Evolutionary conservation across 2,888 invertebrate genomes (phyloP).

Genomic region (Cerceris rybyensis): DNA sequence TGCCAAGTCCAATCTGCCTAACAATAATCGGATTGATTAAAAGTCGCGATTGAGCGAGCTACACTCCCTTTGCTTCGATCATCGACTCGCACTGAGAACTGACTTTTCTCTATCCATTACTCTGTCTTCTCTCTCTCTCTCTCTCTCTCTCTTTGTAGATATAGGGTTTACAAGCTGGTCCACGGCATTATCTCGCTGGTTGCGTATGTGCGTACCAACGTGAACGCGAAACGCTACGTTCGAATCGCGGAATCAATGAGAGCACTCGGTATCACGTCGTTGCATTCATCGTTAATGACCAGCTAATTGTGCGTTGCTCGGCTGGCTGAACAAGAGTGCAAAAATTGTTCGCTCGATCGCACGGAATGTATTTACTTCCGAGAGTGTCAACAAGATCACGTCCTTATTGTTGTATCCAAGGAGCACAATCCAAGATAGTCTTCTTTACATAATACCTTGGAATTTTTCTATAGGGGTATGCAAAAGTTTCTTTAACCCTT

Average conservation of each 20-base stretch:
- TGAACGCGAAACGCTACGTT: constrained; percentile 20
- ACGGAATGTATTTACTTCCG: constrained; percentile 15
- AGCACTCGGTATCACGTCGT: constrained; percentile 47
- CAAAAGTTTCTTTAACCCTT: too few relatives aligned
- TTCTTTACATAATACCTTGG: too few relatives aligned
- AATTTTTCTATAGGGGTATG: too few relatives aligned
- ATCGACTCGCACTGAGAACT: constrained; percentile 36
- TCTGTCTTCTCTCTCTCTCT: too few relatives aligned
- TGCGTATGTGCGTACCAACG: constrained; percentile 14
- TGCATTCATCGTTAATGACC: constrained; percentile 58
- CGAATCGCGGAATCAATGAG: constrained; percentile 43
- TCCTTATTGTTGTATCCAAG: too few relatives aligned
- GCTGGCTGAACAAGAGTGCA: constrained; percentile 21
- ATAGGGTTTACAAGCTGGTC: constrained; percentile 6
- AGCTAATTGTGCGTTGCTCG: constrained; percentile 49
- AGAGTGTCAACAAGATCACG: too few relatives aligned
- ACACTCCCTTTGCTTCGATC: constrained; percentile 25
- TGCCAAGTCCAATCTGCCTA: constrained; percentile 70
- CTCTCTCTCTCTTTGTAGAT: constrained; percentile 7
- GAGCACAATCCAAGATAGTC: too few relatives aligned
- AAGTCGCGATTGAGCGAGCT: constrained; percentile 60
- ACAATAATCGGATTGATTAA: constrained; percentile 76
- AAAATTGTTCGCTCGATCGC: constrained; percentile 39
- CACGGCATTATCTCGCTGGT: constrained; percentile 14
- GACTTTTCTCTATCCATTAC: too few relatives aligned